These are phyloP conservation scores for Martes martes DNA, from an alignment of 2,113 vertebrate species.

Conservation along the genomic window DNA sequence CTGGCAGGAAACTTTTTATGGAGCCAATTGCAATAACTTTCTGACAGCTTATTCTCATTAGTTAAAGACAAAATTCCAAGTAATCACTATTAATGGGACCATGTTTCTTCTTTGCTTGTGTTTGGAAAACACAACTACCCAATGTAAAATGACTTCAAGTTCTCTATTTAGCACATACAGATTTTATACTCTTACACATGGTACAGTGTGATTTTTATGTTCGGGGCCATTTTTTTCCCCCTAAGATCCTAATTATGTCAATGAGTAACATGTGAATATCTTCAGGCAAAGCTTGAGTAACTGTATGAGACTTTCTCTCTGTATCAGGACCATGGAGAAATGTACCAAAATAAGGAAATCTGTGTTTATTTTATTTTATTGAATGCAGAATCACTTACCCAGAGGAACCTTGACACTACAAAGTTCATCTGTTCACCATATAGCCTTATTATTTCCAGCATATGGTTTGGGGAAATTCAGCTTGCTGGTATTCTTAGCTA, in stretches of 20 bases:
- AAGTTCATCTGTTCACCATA: background rate
- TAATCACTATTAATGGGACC: background rate
- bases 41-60: background rate
- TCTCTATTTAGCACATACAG: background rate
- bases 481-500: conserved; percentile 49
- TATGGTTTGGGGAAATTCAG: background rate
- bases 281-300: background rate
- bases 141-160: background rate
- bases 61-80: background rate
- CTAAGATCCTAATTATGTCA: background rate
- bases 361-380: background rate
- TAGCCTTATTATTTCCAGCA: background rate
- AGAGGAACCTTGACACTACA: background rate
- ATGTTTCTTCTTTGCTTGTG: background rate
- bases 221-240: background rate
- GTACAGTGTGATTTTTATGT: background rate
- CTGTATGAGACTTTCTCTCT: background rate
- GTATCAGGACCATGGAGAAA: background rate
- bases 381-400: background rate
- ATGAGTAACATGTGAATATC: background rate
- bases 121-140: background rate
- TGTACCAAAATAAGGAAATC: background rate
- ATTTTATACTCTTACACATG: background rate
- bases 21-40: background rate
- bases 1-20: background rate